phyloP scores from a whole-genome alignment of 2,113 vertebrate genomes.

The Felis chaus region DNA sequence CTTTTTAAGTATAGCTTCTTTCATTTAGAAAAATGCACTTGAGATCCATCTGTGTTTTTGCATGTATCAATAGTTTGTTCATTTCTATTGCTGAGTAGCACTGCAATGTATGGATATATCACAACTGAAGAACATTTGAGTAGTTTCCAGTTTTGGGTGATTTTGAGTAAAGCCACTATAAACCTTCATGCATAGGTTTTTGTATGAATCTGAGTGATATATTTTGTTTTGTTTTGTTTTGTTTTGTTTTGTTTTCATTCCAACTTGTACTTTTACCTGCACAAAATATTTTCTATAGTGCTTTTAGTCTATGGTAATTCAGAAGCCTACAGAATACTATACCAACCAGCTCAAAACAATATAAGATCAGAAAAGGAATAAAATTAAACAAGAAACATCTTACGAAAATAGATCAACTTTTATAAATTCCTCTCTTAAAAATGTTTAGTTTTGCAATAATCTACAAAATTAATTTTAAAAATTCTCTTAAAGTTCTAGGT shows the following conservation, averaged over 20 bases:
- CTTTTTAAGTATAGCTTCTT: constrained; percentile 37
- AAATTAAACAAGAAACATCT: neutral
- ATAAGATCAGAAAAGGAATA: neutral
- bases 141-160: neutral
- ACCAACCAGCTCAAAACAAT: constrained; percentile 76
- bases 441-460: neutral
- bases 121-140: neutral
- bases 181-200: neutral
- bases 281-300: constrained; percentile 8
- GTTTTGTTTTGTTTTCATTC: neutral
- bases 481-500: neutral
- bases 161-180: neutral
- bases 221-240: neutral
- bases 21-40: neutral
- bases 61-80: neutral
- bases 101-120: neutral
- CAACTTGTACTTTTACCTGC: neutral
- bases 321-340: constrained; percentile 47
- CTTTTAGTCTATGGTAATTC: neutral
- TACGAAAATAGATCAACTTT: neutral
- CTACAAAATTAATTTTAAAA: neutral
- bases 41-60: neutral
- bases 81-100: neutral
- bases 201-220: neutral
- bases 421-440: neutral